Evolutionary conservation across 2,797 vertebrate species (phyloP), one percentile per base, ranked within the genome.

Genomic region (Acipenser transmontanus): DNA sequence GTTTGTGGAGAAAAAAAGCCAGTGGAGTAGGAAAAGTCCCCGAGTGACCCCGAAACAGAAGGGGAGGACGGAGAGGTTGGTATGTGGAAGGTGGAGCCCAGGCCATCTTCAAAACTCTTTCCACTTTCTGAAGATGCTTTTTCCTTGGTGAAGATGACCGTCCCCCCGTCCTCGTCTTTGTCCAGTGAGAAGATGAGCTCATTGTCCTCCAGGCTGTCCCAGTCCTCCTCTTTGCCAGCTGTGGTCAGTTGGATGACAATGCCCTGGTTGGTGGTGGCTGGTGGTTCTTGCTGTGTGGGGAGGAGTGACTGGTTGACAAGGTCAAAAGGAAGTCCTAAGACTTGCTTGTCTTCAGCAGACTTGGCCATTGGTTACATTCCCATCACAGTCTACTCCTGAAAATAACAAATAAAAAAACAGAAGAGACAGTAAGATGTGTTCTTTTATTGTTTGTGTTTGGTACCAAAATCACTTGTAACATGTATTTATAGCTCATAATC

Each of bases 311-410:
- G 0, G 66, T 49, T 50, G 49, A 59, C 70, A 64, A 74, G 49
- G 59, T 64, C 54, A 72, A 70, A 50, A 50, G 71, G 48, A 68
- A 62, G 0, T 75, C 1, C 7, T 7, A 69, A 57, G 3, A 50
- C 60, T 54, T 67, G 73, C 73, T 71, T 75, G 61, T 76, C 73
- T 68, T 66, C 79, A 69, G 69, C 79, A 49, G 68, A 76, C 47
- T 86, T 86, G 63, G 89, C 87, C 93, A 95, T 95, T 6, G 84
- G 80, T 80, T 80, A 75, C 78, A 77, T 86, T 82, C 67, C 79
- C 79, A 82, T 79, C 11, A 57, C 71, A 73, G 61, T 70, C 66
- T 70, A 34, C 4, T 34, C 34, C 34, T 34, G 34, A 34, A 34
- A 34, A 34, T 34, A 34, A 34, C 0, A 34, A 34, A 34, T 34